Conservation (phyloP, 2,113 vertebrate species). For the Prolemur simus region DNA sequence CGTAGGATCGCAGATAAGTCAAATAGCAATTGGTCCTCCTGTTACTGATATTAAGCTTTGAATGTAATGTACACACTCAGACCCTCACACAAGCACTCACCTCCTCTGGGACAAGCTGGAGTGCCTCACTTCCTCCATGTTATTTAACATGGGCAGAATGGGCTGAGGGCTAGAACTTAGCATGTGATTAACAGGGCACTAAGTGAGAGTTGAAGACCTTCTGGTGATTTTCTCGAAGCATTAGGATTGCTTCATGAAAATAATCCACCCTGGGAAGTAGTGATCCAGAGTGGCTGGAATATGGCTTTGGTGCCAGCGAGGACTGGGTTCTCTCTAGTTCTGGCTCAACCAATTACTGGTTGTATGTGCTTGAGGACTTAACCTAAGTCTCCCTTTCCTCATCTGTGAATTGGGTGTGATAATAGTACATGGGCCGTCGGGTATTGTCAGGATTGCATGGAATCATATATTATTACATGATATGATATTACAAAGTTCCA, state of each 20-base stretch:
- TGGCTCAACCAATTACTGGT: background rate
- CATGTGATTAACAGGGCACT: background rate
- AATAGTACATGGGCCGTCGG: background rate
- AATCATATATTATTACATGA: background rate
- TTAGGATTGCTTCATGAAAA: background rate
- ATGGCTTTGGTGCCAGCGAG: background rate
- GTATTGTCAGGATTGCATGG: background rate
- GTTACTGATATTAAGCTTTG: background rate
- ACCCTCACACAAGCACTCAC: background rate
- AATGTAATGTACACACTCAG: background rate
- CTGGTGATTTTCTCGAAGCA: background rate
- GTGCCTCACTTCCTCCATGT: background rate
- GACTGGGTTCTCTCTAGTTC: background rate
- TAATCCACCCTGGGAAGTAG: background rate
- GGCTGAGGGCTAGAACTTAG: background rate
- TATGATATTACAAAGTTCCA: background rate
- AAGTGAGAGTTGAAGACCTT: background rate
- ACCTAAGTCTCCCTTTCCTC: background rate
- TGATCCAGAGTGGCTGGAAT: background rate
- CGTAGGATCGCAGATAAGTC: background rate
- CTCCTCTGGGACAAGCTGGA: background rate
- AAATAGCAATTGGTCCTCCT: accelerated
- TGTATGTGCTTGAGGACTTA: background rate
- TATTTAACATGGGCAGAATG: background rate
- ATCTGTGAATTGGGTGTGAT: background rate